Evolutionary conservation across 2,888 invertebrate species (phyloP), one percentile per base, ranked within the genome.

Genomic region (Caenorhabditis sp.): DNA sequence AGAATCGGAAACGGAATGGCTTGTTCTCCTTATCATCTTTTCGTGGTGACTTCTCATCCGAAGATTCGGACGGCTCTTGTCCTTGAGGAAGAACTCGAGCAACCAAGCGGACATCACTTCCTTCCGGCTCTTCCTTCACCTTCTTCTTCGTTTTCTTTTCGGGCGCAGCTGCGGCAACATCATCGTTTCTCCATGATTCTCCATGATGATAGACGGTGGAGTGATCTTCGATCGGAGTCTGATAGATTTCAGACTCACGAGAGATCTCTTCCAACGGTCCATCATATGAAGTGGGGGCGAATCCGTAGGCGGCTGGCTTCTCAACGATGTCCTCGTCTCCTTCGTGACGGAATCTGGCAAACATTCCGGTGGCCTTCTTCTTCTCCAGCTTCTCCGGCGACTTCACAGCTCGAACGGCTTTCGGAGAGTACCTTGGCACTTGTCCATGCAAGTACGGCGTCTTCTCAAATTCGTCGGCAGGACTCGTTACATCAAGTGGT

Each of bases 321-420:
- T 78, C 78, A 15, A 70, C 70, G 11, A 63, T 61, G 2, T 78
- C 81, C 58, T 79, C 81, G 17, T 82, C 80, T 17, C 79, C 82
- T 45, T 76, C 80, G 37, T 82, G 81, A 30, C 78, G 62, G 63
- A 68, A 68, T 32, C 81, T 55, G n/a, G 75, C 73, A 30, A 82
- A 45, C 41, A 61, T 50, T 3, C 65, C 72, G 41, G 13, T 32
- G 7, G 17, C 24, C 17, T 45, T 63, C 39, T 45, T 58, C 37
- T 48, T 17, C 8, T 48, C 30, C 9, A 15, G 48, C 13, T 27
- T 27, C 17, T 6, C 7, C 26, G 50, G 17, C 56, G 56, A 27
- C 13, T 50, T 9, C 27, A 26, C 27, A 11, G 15, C 15, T 43
- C 20, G 37, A 20, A 7, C 8, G 13, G n/a, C 45, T 22, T 46